phyloP scores from a whole-genome alignment of 2,888 invertebrate genomes.

The Tetragnatha montana region DNA sequence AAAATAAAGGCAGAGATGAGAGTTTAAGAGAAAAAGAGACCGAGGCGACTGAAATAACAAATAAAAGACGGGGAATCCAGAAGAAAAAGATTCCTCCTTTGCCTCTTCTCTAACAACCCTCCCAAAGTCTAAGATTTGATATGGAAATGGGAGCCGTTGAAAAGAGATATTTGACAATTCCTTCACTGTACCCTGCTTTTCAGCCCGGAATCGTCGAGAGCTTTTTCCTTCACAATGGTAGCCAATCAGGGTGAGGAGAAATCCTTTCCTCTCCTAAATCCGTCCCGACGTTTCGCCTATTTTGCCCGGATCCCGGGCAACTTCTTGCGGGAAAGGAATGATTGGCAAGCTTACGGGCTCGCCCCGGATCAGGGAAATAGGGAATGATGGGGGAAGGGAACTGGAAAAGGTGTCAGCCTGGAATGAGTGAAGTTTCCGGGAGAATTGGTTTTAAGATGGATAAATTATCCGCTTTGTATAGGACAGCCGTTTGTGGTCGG shows the following conservation, averaged over 20 bases:
- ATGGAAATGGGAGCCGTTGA: background rate
- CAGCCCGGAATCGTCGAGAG: background rate
- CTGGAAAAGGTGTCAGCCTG: background rate
- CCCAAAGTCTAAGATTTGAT: background rate
- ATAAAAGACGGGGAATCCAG: background rate
- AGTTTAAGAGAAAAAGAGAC: background rate
- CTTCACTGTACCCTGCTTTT: background rate
- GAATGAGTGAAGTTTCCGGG: background rate
- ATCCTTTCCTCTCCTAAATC: background rate
- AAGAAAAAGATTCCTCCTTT: background rate
- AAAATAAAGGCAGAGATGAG: background rate
- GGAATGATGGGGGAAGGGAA: background rate
- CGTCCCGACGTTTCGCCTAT: background rate
- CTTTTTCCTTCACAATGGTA: background rate
- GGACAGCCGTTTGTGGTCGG: background rate
- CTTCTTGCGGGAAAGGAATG: background rate
- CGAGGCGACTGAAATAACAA: background rate
- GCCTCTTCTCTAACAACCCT: background rate
- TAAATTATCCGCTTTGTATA: background rate
- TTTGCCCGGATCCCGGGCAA: background rate
- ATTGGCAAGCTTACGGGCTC: background rate
- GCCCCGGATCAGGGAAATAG: background rate
- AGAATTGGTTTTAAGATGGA: background rate
- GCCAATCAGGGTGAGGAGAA: background rate
- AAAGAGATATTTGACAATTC: constrained; percentile 1